Evolutionary conservation across 2,888 invertebrate species (phyloP), one percentile per base, ranked within the genome.

Genomic region (Cephus rjabovi): DNA sequence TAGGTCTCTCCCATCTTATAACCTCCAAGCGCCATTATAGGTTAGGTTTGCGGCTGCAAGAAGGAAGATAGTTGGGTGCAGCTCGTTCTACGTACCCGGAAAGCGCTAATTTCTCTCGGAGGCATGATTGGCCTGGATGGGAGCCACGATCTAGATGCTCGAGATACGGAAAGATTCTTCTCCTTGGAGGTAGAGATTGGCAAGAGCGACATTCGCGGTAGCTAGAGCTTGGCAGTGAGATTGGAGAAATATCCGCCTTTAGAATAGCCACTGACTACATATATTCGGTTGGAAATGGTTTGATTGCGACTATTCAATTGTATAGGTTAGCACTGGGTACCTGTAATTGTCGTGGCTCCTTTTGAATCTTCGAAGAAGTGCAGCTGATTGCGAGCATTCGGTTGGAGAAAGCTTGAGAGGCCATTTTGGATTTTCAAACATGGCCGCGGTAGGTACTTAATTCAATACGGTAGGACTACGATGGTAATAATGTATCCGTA

Each of bases 81-180:
- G 56, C 23, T 56, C 23, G 56, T 56, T 56, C 56, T 56, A 56
- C 34, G 75, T 75, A 81, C 79, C 69, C 71, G 79, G 79, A 81
- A 81, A 76, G 76, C 34, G 80, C 76, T 84, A 84, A 84, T 84
- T 81, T 79, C 76, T 83, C 80, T 75, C 75, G 76, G 68, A 78
- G 79, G 82, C 79, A 77, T 82, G 81, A 84, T 84, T 84, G 82
- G 78, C 82, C 81, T 80, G 73, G 83, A 86, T 81, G 73, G 77
- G 56, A 80, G 79, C 78, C 81, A 81, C 83, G 75, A 76, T 83
- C 79, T 75, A 78, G 81, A 56, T 56, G 23, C 56, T 56, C 23
- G 56, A 23, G 56, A 23, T 56, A 56, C 56, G 56, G 56, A 56
- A 56, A 56, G 23, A 56, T 56, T 56, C 56, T 23, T 56, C 56